These are phyloP conservation scores for Apis dorsata DNA, from an alignment of 1,140 invertebrate species.

Conservation along the genomic window DNA sequence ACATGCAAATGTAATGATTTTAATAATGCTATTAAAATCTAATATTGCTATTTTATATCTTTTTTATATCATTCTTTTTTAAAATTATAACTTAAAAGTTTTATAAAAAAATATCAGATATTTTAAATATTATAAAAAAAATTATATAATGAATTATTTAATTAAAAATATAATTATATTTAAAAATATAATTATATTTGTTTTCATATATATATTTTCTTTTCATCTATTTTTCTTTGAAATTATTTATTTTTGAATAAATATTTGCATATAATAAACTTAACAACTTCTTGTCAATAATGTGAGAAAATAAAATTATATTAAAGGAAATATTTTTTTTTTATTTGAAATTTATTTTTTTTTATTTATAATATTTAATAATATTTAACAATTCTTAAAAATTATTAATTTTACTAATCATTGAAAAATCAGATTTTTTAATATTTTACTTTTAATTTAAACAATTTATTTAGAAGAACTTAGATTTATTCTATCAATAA, in stretches of 20 bases:
- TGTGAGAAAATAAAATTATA: conserved; percentile 7
- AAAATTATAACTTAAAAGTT: not conserved
- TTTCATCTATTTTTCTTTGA: not conserved
- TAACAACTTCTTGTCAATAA: not conserved
- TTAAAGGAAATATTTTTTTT: not conserved
- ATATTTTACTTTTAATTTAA: not conserved
- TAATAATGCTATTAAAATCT: too few relatives aligned
- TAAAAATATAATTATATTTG: too few relatives aligned
- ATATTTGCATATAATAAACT: conserved; percentile 8
- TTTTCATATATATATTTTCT: too few relatives aligned
- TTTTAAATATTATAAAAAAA: not conserved
- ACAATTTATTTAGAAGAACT: not conserved
- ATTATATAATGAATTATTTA: not conserved
- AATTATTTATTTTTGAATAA: conserved; percentile 1
- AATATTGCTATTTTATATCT: not conserved
- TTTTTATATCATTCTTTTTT: not conserved
- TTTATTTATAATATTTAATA: not conserved
- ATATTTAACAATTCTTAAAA: not conserved
- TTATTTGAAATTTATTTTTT: not conserved
- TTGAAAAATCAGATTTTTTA: not conserved
- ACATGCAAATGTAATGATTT: too few relatives aligned
- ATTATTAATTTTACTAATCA: not conserved
- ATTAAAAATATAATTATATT: conserved; percentile 1
- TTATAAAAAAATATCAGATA: not conserved
- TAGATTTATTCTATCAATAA: not conserved